Base-by-base conservation (phyloP, 2,113 vertebrate species). In the Zosterops lateralis region DNA sequence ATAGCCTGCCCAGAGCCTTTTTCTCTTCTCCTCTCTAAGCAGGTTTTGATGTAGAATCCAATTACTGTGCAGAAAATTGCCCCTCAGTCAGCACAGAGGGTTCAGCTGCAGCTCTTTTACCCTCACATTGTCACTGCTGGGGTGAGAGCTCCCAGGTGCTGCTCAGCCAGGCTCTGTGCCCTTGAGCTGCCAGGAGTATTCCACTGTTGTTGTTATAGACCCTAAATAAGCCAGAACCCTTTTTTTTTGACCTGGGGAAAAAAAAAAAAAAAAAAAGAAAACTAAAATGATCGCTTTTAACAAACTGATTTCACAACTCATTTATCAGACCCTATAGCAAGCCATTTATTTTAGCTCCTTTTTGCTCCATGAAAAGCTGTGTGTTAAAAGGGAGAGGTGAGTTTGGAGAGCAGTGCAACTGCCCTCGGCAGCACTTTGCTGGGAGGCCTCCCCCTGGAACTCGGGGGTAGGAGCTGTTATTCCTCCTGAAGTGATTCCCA, bases 291-390 rank as follows among this genome's bases (percentile, higher is more conserved):
- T 74, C 0, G 2, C 34, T 83, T 87, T 84, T 82, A 89, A 47
- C 66, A 58, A 90, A 53, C 31, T 77, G 56, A 51, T 83, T 73
- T 91, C 89, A 87, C 81, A 96, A 96, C 38, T 82, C 84, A 79
- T 94, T 94, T 66, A 84, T 91, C 91, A 92, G 40, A 72, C 45
- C 72, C 60, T 74, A 29, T 86, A 68, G 72, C 77, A 93, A 97
- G 75, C 64, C 76, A 87, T 92, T 94, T 71, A 84, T 96, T 94
- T 91, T 51, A 77, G 72, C 44, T 66, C 42, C 44, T 54, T 92
- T 89, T 90, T 74, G 32, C 76, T 89, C 51, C 51, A 17, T 85
- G 50, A 58, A 77, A 88, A 94, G 91, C 61, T 74, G 19, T 57
- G 24, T 77, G 47, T 92, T 85, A 51, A 68, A 54, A 88, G 56